These are phyloP conservation scores for Ecliptopera silaceata DNA, from an alignment of 2,888 invertebrate species.

Conservation along the genomic window DNA sequence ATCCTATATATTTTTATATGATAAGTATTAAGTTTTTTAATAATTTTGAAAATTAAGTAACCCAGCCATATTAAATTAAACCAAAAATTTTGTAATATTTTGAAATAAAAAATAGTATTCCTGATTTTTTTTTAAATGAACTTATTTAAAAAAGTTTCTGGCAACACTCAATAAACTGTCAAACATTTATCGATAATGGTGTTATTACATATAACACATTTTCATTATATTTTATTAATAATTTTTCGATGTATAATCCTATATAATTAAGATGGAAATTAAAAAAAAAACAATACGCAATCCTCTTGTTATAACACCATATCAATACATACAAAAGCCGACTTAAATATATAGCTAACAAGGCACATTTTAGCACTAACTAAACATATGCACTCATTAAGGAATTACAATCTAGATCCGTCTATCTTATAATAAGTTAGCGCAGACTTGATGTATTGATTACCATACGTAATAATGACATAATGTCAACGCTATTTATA, in stretches of 20 bases:
- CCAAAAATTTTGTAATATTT: background rate
- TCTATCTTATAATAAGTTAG: too few species aligned
- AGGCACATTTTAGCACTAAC: conserved; percentile 36
- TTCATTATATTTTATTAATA: background rate
- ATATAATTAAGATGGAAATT: too few species aligned
- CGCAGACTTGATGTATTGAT: too few species aligned
- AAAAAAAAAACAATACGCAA: too few species aligned
- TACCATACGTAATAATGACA: too few species aligned
- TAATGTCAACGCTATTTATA: too few species aligned
- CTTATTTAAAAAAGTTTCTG: conserved; percentile 1
- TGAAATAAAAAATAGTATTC: background rate
- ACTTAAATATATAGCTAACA: conserved; percentile 33
- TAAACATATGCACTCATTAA: conserved; percentile 28
- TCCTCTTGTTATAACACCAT: conserved; percentile 13
- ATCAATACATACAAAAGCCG: conserved; percentile 18
- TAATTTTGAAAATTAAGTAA: conserved; percentile 39
- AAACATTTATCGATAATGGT: background rate
- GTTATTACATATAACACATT: conserved; percentile 1
- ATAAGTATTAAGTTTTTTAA: too few species aligned
- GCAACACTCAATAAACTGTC: conserved; percentile 1
- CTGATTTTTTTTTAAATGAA: too few species aligned
- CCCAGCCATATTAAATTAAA: conserved; percentile 36
- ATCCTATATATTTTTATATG: background rate
- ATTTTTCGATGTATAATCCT: conserved; percentile 1
- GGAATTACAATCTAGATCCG: too few species aligned